Base-by-base conservation (phyloP, 2,113 vertebrate species). In the Dissostichus mawsoni region DNA sequence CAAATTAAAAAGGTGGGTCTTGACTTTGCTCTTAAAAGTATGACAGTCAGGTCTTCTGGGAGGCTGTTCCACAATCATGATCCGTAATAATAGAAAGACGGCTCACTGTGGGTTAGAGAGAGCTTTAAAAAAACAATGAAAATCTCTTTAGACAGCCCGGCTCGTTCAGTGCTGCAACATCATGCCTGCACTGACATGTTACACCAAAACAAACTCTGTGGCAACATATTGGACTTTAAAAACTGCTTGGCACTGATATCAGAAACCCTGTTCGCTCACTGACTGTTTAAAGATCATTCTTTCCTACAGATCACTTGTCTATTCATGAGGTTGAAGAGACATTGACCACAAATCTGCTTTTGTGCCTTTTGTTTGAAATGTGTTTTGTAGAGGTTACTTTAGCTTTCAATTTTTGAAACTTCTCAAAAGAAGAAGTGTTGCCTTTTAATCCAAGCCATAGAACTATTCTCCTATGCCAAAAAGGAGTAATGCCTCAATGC, bases 241-340 rank as follows among this genome's bases (percentile, higher is more conserved):
- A n/a, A 23, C 16, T 3, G 50, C 10, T 17, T 3, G 6, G 8
- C 23, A 29, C 12, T 12, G 36, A 17, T 33, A 11, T 20, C 7
- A 13, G 7, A 50, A 14, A 41, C 3, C 2, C 1, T 11, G 4
- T 33, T 10, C 36, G 9, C 16, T 13, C 36, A 36, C 47, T 25
- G 51, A 13, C 56, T 41, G 18, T 3, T 58, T 17, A 29, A 3
- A n/a, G n/a, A 52, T 47, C 55, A 55, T 33, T 78, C 29, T 45
- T 17, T 8, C 51, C 57, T n/a, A 13, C 67, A 74, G 71, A 58
- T 63, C 71, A 44, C 33, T 10, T 45, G 47, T 29, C 20, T 47
- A 2, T 11, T 36, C 29, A 62, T 55, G 45, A 80, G n/a, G 20
- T 78, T 78, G 62, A 55, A 81, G 55, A 52, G 44, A 63, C 56